Conservation (phyloP, 2,113 vertebrate genomes). For the Circaetus gallicus region DNA sequence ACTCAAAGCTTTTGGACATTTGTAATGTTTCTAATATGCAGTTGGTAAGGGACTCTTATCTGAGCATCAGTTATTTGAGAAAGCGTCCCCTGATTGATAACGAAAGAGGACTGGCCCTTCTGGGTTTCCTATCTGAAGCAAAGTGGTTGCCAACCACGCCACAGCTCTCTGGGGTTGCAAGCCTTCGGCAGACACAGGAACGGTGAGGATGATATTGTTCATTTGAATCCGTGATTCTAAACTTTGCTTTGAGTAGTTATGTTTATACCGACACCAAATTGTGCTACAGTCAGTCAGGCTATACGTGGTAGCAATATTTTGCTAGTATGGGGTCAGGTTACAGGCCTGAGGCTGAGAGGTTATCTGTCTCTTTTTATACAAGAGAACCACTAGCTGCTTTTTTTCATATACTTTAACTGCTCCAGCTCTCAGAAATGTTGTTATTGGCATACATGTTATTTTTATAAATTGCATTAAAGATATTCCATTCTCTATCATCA, state of each 20-base stretch:
- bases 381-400: not conserved
- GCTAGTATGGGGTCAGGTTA: not conserved
- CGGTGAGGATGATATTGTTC: fast-evolving
- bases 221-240: not conserved
- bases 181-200: not conserved
- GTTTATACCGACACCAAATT: not conserved
- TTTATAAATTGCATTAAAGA: conserved; percentile 33
- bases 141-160: not conserved
- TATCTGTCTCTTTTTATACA: not conserved
- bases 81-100: not conserved
- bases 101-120: not conserved
- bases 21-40: not conserved
- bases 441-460: conserved; percentile 20
- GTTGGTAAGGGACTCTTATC: not conserved
- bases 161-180: not conserved
- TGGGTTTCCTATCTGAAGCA: not conserved
- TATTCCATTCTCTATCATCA: conserved; percentile 15
- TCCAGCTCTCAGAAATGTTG: conserved; percentile 14
- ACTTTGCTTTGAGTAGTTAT: not conserved
- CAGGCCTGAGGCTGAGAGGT: not conserved
- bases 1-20: not conserved
- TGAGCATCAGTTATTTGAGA: not conserved
- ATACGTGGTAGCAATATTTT: not conserved
- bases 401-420: not conserved
- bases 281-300: not conserved